Percentiles rank a stretch among this genome's conserved stretches.
Evolutionary conservation across 2,888 invertebrate genomes (phyloP).

Genomic region (Steinernema hermaphroditum): DNA sequence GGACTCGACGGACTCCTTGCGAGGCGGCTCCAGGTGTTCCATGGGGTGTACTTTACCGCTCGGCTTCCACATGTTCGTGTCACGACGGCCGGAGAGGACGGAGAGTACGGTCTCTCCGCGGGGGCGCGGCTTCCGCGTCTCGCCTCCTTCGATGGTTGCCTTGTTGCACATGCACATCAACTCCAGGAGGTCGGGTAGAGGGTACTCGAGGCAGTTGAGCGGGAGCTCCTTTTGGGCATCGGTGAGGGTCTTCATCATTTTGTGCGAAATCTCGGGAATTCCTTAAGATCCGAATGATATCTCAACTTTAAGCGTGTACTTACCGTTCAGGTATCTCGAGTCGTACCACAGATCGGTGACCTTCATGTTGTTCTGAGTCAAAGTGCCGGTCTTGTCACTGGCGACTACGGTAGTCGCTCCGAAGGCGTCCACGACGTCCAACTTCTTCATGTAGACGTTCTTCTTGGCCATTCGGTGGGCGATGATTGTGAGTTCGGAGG

Average conservation of each 20-base stretch:
- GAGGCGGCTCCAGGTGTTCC: not conserved
- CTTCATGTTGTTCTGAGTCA: slow-evolving; percentile 38
- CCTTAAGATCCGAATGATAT: not conserved
- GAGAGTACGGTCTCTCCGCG: slow-evolving; percentile 11
- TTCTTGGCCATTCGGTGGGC: slow-evolving; percentile 43
- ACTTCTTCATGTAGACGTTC: slow-evolving; percentile 45
- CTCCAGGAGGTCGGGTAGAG: slow-evolving; percentile 46
- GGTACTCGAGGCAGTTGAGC: slow-evolving; percentile 38
- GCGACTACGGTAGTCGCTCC: slow-evolving; percentile 45
- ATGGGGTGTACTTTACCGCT: slow-evolving; percentile 4
- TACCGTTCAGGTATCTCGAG: slow-evolving; percentile 21
- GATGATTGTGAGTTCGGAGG: slow-evolving; percentile 43
- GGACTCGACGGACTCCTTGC: not conserved
- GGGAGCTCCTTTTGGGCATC: slow-evolving; percentile 12
- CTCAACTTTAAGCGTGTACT: not conserved
- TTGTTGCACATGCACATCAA: slow-evolving; percentile 49
- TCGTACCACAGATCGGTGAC: slow-evolving; percentile 18
- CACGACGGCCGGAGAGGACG: slow-evolving; percentile 21
- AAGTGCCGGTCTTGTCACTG: slow-evolving; percentile 38
- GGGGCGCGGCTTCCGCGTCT: slow-evolving; percentile 13
- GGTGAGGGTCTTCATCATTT: slow-evolving; percentile 22
- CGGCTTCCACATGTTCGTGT: slow-evolving; percentile 24
- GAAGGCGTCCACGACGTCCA: slow-evolving; percentile 47
- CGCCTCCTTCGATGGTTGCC: slow-evolving; percentile 28
- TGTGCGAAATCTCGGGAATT: not conserved